Conservation (phyloP, 2,888 invertebrate genomes). For the Melangyna quadrimaculata region DNA sequence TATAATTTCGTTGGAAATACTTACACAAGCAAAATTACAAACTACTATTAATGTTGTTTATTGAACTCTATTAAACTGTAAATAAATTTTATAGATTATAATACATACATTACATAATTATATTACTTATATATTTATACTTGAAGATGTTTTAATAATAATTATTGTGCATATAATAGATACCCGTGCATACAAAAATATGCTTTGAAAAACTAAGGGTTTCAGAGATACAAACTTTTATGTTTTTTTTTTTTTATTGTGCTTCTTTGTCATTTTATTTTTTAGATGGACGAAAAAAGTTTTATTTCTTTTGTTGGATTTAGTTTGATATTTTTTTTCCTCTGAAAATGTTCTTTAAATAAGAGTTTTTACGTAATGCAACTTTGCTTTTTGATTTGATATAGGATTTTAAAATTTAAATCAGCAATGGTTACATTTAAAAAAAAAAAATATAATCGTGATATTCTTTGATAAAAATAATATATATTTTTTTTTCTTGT, state of each 20-base stretch:
- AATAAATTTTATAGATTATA: conserved; percentile 42
- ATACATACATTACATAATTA: neutral
- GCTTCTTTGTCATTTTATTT: neutral
- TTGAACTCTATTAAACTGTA: conserved; percentile 44
- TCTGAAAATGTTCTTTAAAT: neutral
- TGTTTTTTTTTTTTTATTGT: conserved; percentile 48
- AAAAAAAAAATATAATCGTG: conserved; percentile 46
- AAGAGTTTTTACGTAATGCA: neutral
- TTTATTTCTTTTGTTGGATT: conserved; percentile 6
- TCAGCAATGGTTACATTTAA: neutral
- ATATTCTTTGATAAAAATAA: conserved; percentile 51
- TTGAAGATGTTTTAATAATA: conserved; percentile 54
- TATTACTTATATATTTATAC: conserved; percentile 51
- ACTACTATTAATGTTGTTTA: conserved; percentile 59
- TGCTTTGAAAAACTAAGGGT: conserved; percentile 61
- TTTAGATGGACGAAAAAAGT: neutral
- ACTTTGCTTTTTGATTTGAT: neutral
- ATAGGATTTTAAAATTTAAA: neutral
- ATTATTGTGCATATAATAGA: conserved; percentile 43
- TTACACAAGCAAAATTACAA: conserved; percentile 57
- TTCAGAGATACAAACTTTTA: conserved; percentile 61
- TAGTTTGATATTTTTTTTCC: neutral
- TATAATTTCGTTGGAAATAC: conserved; percentile 31
- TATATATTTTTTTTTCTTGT: conserved; percentile 33
- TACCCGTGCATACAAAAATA: conserved; percentile 45